Base-by-base conservation (phyloP, 2,888 invertebrate species). In the Andrena praecox region DNA sequence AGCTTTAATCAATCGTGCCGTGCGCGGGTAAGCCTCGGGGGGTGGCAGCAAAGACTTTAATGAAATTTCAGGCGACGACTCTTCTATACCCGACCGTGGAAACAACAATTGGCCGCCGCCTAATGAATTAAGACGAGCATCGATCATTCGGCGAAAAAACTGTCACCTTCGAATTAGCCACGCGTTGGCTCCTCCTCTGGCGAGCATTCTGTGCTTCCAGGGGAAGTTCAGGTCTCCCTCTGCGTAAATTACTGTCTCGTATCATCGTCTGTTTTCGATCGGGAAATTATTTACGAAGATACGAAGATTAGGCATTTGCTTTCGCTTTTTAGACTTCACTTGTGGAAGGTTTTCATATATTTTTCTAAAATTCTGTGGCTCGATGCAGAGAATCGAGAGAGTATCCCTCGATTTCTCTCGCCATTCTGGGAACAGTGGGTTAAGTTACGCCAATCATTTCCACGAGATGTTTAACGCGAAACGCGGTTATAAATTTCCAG, bases 61-160 rank as follows among this genome's bases (percentile, higher is more conserved):
- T 76, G 80, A 78, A 73, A 80, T 77, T 69, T 85, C 80, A 80
- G 52, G 56, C 69, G 72, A 63, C 68, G 50, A 76, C 33, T 69
- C 50, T 64, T 62, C 75, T 73, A 67, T 75, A 7, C 33, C 62
- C 42, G 8, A 42, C 12, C 29, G 48, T 31, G 56, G 8, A 29
- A 62, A 69, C 72, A 74, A 66, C 70, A 59, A 73, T 64, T 66
- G 60, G 35, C 72, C 68, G 20, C 27, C 35, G 12, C 29, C 31
- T 77, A 74, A 86, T 86, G 82, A 85, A 86, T 83, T 72, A 71
- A 72, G 59, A 33, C 68, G 24, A 12, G 64, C 83, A 69, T 82
- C 74, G 76, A 85, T 86, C 78, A 74, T 64, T 69, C 72, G 52
- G 66, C 20, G n/a, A 31, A 66, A 82, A 63, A 64, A 69, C 54